Conservation (phyloP, 2,113 vertebrate species). For the Hydrolagus affinis region DNA sequence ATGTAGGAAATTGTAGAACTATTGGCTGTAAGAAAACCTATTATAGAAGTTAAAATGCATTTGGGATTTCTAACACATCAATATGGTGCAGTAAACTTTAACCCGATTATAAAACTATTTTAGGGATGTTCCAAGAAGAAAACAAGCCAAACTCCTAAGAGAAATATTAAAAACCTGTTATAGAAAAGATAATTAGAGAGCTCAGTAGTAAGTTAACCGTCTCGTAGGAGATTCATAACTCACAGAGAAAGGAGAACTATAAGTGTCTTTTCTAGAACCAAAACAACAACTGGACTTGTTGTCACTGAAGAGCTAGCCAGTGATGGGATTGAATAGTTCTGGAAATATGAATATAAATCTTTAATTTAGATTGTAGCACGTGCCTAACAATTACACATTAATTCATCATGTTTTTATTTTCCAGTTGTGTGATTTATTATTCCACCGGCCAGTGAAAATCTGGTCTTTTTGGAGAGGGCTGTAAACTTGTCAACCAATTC, state of each 20-base stretch:
- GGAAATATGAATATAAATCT: conserved; percentile 21
- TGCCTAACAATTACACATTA: background rate
- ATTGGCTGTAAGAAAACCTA: background rate
- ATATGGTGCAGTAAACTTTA: background rate
- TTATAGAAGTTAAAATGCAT: background rate
- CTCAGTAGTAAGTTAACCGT: background rate
- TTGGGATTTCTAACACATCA: background rate
- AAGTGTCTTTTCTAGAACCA: background rate
- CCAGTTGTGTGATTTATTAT: background rate
- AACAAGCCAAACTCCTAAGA: background rate
- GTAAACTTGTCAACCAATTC: background rate
- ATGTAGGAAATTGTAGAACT: background rate
- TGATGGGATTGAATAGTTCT: conserved; percentile 19
- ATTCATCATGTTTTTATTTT: background rate
- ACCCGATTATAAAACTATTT: background rate
- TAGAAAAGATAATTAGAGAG: background rate
- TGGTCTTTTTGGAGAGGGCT: background rate
- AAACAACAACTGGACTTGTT: background rate
- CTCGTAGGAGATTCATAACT: background rate
- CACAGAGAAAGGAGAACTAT: background rate
- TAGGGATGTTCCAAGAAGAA: background rate
- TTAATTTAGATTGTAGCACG: background rate
- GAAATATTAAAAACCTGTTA: background rate
- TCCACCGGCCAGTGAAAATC: background rate
- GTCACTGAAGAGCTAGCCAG: background rate